Base-by-base conservation (phyloP, 2,888 invertebrate species). In the Yponomeuta malinellus region DNA sequence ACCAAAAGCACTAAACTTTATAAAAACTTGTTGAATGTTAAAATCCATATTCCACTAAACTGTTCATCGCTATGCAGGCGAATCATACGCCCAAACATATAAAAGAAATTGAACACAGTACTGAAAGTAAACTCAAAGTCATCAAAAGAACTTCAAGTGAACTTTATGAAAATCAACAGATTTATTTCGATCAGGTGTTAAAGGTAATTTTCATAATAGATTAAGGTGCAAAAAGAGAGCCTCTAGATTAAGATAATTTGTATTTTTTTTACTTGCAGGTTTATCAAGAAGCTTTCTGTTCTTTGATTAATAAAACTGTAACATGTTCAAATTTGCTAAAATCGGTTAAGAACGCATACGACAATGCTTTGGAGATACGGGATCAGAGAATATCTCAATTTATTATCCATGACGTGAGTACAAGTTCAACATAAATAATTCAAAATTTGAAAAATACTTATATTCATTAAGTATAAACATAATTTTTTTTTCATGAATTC, bases 391-490 rank as follows among this genome's bases (percentile, higher is more conserved):
- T 93, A 74, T 73, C 81, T 31, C 88, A 87, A 75, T 89, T 83
- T 69, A 83, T 85, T 48, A 81, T 78, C 65, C 89, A 90, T 78
- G 89, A 92, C 74, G 91, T 92, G 80, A 85, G 90, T 86, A 70
- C n/a, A 43, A 43, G 6, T 8, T 15, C 52, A 59, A 59, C 52
- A 4, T 15, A 1, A 43, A 43, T 43, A 1, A 8, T 5, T 43
- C 8, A 33, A 33, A 33, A 23, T 23, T 23, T 23, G 23, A 23
- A 23, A 23, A 23, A 23, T 23, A 23, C 23, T 23, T 23, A 23
- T 23, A 23, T 23, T 23, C 23, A 23, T 23, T 37, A n/a, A n/a
- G n/a, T n/a, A 4, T 37, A 37, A 37, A 5, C 2, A 5, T 37
- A 37, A 37, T 2, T 37, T 43, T 43, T 43, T 43, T 43, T 8